Evolutionary conservation across 2,113 vertebrate species (phyloP).

Genomic region (Vidua macroura): DNA sequence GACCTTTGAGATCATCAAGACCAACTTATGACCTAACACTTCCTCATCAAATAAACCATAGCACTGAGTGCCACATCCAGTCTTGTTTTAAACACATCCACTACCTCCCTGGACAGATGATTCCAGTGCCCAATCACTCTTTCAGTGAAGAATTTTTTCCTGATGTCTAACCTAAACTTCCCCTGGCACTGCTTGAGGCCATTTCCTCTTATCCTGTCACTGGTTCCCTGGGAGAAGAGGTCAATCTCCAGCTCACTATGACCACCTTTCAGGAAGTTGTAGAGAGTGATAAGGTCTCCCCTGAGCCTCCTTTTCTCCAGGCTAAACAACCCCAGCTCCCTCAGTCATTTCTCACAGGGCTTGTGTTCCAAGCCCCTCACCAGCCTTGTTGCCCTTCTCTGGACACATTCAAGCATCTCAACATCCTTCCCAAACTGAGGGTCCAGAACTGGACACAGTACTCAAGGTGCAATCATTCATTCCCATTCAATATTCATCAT

Average conservation of each 20-base stretch:
- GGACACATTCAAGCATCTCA: rapidly evolving
- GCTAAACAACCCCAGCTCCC: not conserved
- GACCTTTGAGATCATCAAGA: not conserved
- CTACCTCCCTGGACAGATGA: not conserved
- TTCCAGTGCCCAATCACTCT: not conserved
- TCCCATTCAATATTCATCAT: not conserved
- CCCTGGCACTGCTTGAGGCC: not conserved
- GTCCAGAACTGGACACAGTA: not conserved
- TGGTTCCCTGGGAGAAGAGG: not conserved
- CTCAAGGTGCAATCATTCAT: rapidly evolving
- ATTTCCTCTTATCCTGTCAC: not conserved
- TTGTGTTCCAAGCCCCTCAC: not conserved
- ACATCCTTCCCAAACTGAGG: not conserved
- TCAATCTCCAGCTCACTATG: rapidly evolving
- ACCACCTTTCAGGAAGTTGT: rapidly evolving
- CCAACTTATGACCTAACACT: not conserved
- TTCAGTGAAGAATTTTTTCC: not conserved
- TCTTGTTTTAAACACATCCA: rapidly evolving
- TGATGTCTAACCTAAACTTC: too few relatives aligned
- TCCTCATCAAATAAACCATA: not conserved
- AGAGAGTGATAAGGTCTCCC: too few relatives aligned
- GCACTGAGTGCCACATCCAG: not conserved
- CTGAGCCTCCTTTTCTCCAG: too few relatives aligned
- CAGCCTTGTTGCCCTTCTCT: not conserved
- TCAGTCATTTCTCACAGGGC: rapidly evolving